Evolutionary conservation across 1,140 invertebrate genomes (phyloP).

Genomic region (Drosophila navojoa): DNA sequence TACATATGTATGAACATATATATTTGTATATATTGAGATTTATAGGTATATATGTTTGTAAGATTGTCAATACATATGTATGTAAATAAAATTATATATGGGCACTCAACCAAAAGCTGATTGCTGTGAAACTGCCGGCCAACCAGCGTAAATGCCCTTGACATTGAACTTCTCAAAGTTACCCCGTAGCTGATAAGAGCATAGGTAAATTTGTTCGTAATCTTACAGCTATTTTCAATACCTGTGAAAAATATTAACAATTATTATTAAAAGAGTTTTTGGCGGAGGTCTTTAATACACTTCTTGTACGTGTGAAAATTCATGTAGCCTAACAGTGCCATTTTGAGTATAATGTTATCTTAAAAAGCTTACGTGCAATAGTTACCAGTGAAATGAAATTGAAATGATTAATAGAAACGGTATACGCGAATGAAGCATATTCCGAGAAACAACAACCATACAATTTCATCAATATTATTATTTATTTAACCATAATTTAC

Average conservation of each 20-base stretch:
- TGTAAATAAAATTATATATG: constrained; percentile 7
- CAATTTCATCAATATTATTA: too few relatives aligned
- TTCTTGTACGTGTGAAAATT: too few relatives aligned
- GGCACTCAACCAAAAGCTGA: constrained; percentile 10
- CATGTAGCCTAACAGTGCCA: constrained; percentile 16
- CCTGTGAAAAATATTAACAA: too few relatives aligned
- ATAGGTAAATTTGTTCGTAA: too few relatives aligned
- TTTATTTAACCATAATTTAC: too few relatives aligned
- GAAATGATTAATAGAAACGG: too few relatives aligned
- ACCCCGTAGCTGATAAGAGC: background rate
- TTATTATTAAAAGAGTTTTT: too few relatives aligned
- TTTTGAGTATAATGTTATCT: constrained; percentile 20
- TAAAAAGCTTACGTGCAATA: background rate
- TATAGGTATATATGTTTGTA: background rate
- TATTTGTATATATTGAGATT: background rate
- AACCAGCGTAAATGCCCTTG: constrained; percentile 32
- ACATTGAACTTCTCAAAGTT: constrained; percentile 28
- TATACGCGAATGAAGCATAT: too few relatives aligned
- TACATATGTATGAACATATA: background rate
- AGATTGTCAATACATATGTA: background rate
- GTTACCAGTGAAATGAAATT: too few relatives aligned
- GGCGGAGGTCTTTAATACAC: too few relatives aligned
- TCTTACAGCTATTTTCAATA: too few relatives aligned
- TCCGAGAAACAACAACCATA: too few relatives aligned
- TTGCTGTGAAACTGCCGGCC: constrained; percentile 16